Evolutionary conservation across 2,797 vertebrate genomes (phyloP), one percentile per base, ranked within the genome.

Genomic region (Euthynnus affinis): DNA sequence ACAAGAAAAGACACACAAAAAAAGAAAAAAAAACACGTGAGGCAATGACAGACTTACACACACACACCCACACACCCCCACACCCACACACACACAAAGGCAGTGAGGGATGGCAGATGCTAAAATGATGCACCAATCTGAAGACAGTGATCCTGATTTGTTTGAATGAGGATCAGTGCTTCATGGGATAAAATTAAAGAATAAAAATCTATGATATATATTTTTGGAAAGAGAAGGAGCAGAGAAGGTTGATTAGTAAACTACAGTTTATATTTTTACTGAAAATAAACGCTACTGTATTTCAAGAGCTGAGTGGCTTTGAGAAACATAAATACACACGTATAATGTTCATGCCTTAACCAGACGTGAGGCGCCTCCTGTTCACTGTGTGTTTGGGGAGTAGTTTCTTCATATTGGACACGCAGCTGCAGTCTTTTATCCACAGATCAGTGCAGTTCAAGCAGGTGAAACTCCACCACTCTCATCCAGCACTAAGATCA

Each of bases 151-250:
- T 93, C 89, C 89, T 79, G 85, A 92, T 89, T 66, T 60, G 74
- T 51, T 72, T 78, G 37, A 83, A 91, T 83, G 83, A 92, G 93
- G 93, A 92, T 90, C 92, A 90, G 34, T 78, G 86, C 76, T 94
- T 97, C 95, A 97, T 96, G 96, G 95, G 81, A 96, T 94, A 90
- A 97, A 97, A 96, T 96, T 97, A 96, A 97, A 97, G 94, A 96
- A 97, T 94, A 97, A 95, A 94, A 97, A 97, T 96, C 96, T 97
- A 94, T 94, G 95, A 83, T 93, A 6, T 92, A 58, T 29, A 55
- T 10, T 12, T 95, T 93, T 91, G 85, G 76, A 86, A 75, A 90
- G 92, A 92, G 88, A 92, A 87, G 89, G 89, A 83, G 93, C 91
- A 94, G 78, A 94, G 86, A 94, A 90, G 76, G 78, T 83, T 71